These are phyloP conservation scores for Ditylenchus weischeri DNA, from an alignment of 2,888 invertebrate species.

Conservation along the genomic window DNA sequence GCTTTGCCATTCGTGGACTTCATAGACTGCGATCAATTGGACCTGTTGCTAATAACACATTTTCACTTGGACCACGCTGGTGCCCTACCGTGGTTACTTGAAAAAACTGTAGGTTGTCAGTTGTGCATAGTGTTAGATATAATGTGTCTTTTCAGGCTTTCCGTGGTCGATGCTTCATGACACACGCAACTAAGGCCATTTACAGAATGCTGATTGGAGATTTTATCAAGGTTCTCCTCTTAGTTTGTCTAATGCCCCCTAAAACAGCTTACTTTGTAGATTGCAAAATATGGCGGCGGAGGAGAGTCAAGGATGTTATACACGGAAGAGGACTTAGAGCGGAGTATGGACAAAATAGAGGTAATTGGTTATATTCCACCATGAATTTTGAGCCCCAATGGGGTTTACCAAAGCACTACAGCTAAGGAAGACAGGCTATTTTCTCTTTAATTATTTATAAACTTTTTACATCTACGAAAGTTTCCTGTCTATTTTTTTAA, in stretches of 20 bases:
- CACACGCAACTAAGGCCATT: slow-evolving; percentile 98
- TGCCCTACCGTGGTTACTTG: slow-evolving; percentile 92
- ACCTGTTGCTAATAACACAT: slow-evolving; percentile 72
- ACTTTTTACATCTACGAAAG: no score
- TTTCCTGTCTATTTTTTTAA: no score
- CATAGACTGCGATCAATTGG: slow-evolving; percentile 89
- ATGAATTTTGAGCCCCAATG: no score
- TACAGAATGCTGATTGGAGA: slow-evolving; percentile 96
- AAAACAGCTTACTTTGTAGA: slow-evolving; percentile 24
- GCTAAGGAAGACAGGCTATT: no score
- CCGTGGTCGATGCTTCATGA: slow-evolving; percentile 87
- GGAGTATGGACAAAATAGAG: slow-evolving; percentile 97
- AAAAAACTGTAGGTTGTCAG: slow-evolving; percentile 80
- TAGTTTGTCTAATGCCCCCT: neutral
- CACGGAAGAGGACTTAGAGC: slow-evolving; percentile 91
- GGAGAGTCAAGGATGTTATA: slow-evolving; percentile 72
- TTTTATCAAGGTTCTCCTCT: slow-evolving; percentile 81
- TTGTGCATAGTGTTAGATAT: slow-evolving; percentile 12
- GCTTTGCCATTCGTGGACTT: slow-evolving; percentile 94
- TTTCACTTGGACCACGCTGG: slow-evolving; percentile 98
- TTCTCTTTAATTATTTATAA: no score
- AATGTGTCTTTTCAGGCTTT: slow-evolving; percentile 14
- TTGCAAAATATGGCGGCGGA: slow-evolving; percentile 48
- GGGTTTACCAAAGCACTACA: no score
- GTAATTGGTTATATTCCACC: slow-evolving; percentile 62